Base-by-base conservation (phyloP, 2,888 invertebrate species). In the Archips xylosteana region DNA sequence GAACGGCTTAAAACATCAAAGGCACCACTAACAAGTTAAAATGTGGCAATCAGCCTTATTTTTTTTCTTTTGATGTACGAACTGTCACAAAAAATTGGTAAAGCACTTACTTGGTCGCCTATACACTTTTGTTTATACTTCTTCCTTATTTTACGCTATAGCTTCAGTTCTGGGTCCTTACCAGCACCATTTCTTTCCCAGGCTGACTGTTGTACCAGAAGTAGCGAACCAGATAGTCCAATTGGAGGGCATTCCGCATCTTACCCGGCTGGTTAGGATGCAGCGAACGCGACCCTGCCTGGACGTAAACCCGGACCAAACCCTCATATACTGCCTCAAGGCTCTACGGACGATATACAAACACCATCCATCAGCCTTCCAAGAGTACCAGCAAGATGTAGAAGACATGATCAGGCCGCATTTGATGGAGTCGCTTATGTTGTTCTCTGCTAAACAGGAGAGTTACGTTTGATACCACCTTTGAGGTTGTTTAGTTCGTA, bases 381-480 rank as follows among this genome's bases (percentile, higher is more conserved):
- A 79, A 68, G 92, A 89, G 76, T 84, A 82, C 83, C 89, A 80
- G 78, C 92, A 96, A 78, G 96, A 97, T 80, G 95, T 96, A 3
- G 95, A 96, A 72, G 97, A 97, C 80, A 95, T 97, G 87, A 95
- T 97, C 71, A 95, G 96, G 83, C 97, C 97, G 0, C 95, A 96
- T 82, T 91, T 97, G 12, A 95, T 97, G 90, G 97, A 97, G 84
- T 97, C 97, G 0, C 96, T 97, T 78, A 95, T 97, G 87, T 94
- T 97, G 51, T 97, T 97, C 88, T 97, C 97, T 0, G 96, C 97
- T 39, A 96, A 96, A 80, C 96, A 97, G 85, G 97, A 97, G 87
- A 97, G 97, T 85, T 97, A 97, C 86, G 97, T 97, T 57, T 12
- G 57, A 12, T 57, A 4, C 10, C 12, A 32, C 12, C 39, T 39